These are phyloP conservation scores for Leptobrachium leishanense DNA, from an alignment of 2,113 vertebrate genomes.

Conservation along the genomic window DNA sequence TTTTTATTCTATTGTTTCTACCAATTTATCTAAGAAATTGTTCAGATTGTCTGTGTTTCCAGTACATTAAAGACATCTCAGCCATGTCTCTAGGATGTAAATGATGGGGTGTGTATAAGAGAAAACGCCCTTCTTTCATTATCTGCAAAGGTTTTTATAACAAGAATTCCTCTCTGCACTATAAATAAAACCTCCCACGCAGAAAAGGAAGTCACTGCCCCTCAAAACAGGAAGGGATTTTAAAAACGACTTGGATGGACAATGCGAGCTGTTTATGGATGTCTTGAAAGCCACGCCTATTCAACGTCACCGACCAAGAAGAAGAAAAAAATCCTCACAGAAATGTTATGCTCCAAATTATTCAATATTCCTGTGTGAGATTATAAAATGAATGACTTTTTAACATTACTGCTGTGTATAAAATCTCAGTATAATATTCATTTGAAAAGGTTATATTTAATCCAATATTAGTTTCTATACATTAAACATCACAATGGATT, in stretches of 20 bases:
- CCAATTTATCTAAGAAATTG: too few species aligned
- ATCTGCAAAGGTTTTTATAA: neutral
- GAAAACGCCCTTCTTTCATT: neutral
- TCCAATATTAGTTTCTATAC: too few species aligned
- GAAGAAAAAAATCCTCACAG: neutral
- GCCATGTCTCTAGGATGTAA: too few species aligned
- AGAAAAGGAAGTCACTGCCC: constrained; percentile 8
- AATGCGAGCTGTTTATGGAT: neutral
- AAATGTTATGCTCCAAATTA: neutral
- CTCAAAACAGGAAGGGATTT: neutral
- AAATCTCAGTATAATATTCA: too few species aligned
- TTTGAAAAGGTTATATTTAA: too few species aligned
- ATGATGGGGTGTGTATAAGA: neutral
- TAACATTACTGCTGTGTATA: too few species aligned
- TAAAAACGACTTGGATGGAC: neutral
- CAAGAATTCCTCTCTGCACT: neutral
- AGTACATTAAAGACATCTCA: too few species aligned
- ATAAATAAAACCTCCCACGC: constrained; percentile 1
- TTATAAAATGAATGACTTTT: too few species aligned
- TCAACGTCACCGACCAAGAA: neutral
- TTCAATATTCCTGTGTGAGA: neutral
- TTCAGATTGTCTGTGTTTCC: too few species aligned
- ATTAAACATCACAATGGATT: too few species aligned
- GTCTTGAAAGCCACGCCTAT: neutral
- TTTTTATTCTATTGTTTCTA: too few species aligned